Conservation (phyloP, 53 echinoderm and acorn worm genomes). For the Arbacia lixula region DNA sequence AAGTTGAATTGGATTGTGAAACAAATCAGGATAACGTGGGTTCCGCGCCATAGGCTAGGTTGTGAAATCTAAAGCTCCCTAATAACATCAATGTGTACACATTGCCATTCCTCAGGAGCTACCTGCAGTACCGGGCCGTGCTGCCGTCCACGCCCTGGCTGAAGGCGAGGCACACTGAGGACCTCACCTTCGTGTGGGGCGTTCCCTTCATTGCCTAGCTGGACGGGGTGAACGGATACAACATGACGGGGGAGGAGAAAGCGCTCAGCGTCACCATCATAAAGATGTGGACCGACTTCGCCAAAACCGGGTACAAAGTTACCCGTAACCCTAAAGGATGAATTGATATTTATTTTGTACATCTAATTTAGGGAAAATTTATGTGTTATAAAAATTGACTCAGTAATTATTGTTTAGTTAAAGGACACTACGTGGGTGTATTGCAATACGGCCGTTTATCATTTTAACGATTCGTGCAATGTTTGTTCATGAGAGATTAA, state of each 20-base stretch:
- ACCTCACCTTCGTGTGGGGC: constrained; percentile 58
- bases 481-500: too few relatives aligned
- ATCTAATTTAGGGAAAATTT: too few relatives aligned
- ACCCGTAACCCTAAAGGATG: too few relatives aligned
- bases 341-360: too few relatives aligned
- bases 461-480: too few relatives aligned
- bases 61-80: neutral
- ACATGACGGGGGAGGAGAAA: constrained; percentile 47
- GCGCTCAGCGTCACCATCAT: constrained; percentile 68
- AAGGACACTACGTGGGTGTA: too few relatives aligned
- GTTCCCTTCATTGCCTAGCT: constrained; percentile 23
- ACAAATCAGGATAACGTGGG: too few relatives aligned
- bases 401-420: too few relatives aligned
- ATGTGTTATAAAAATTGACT: too few relatives aligned
- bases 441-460: too few relatives aligned
- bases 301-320: constrained; percentile 77
- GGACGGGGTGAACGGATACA: constrained; percentile 23
- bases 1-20: too few relatives aligned
- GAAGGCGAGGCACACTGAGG: constrained; percentile 60
- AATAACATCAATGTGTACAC: neutral
- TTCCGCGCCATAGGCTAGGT: too few relatives aligned
- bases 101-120: neutral
- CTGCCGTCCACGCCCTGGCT: constrained; percentile 52
- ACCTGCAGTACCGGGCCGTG: constrained; percentile 19
- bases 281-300: constrained; percentile 72